These are phyloP conservation scores for Mesitornis unicolor DNA, from an alignment of 2,113 vertebrate genomes.

Conservation along the genomic window DNA sequence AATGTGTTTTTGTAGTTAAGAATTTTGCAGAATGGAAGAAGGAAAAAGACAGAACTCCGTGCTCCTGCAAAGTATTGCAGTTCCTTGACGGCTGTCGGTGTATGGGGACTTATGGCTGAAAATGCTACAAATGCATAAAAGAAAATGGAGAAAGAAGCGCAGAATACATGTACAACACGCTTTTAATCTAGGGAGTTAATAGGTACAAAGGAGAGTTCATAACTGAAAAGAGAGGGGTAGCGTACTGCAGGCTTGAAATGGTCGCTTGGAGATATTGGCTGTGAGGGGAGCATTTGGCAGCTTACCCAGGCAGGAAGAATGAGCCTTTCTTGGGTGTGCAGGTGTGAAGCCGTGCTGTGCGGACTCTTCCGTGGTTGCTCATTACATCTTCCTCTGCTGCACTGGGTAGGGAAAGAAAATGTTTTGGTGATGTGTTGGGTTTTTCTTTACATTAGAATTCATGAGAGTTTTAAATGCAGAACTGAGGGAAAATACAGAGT, in stretches of 20 bases:
- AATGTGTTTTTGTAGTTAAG: background rate
- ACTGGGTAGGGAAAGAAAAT: background rate
- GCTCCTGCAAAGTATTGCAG: background rate
- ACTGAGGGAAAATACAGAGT: background rate
- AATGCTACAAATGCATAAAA: background rate
- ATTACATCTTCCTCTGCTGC: background rate
- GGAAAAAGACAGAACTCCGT: background rate
- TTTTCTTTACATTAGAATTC: background rate
- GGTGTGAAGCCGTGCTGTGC: background rate
- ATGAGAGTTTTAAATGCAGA: background rate
- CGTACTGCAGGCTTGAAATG: background rate
- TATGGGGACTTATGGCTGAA: background rate
- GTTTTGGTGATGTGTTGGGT: background rate
- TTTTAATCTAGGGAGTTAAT: background rate
- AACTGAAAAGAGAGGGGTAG: background rate
- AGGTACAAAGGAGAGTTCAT: background rate
- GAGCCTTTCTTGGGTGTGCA: background rate
- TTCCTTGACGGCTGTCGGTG: background rate
- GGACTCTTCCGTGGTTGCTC: background rate
- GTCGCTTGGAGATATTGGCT: background rate
- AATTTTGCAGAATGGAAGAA: background rate
- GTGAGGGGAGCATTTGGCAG: background rate
- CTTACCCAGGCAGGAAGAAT: background rate
- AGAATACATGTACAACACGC: background rate
- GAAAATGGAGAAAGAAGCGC: background rate